These are phyloP conservation scores for Takifugu flavidus DNA, from an alignment of 2,113 vertebrate species.

Conservation along the genomic window DNA sequence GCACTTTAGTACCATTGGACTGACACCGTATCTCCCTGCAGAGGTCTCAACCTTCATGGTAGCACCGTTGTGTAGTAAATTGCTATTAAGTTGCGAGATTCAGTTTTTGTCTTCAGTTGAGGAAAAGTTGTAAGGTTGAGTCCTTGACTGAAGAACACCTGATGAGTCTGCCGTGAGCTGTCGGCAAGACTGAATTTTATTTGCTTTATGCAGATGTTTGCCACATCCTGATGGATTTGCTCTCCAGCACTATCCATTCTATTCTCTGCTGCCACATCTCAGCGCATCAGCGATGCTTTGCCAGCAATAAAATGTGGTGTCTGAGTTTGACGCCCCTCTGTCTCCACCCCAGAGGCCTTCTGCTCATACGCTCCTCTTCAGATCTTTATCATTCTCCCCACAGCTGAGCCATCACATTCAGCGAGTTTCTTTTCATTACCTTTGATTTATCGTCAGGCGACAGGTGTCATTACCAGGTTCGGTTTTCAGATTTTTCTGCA, in stretches of 20 bases:
- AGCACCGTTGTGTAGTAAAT: too few relatives aligned
- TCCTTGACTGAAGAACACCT: too few relatives aligned
- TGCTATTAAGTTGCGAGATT: too few relatives aligned
- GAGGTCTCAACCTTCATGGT: too few relatives aligned
- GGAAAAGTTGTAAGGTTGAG: too few relatives aligned
- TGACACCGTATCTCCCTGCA: too few relatives aligned
- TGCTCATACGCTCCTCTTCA: slow-evolving; percentile 72
- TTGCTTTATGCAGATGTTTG: too few relatives aligned
- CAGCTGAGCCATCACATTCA: slow-evolving; percentile 78
- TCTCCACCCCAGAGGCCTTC: slow-evolving; percentile 43
- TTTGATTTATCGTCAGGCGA: slow-evolving; percentile 82
- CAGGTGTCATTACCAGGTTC: not conserved
- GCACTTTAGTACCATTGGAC: too few relatives aligned
- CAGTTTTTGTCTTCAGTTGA: too few relatives aligned
- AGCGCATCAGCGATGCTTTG: not conserved
- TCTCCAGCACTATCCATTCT: slow-evolving; percentile 27
- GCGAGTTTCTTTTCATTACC: slow-evolving; percentile 30
- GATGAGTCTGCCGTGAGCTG: too few relatives aligned
- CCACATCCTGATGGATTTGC: slow-evolving; percentile 41
- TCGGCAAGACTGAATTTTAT: too few relatives aligned
- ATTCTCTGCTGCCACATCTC: slow-evolving; percentile 26
- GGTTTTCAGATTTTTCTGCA: not conserved
- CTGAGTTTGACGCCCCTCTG: slow-evolving; percentile 29
- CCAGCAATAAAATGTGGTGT: slow-evolving; percentile 31
- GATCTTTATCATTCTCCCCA: slow-evolving; percentile 80